These are phyloP conservation scores for Perithous albicinctus DNA, from an alignment of 2,888 invertebrate genomes.

Conservation along the genomic window DNA sequence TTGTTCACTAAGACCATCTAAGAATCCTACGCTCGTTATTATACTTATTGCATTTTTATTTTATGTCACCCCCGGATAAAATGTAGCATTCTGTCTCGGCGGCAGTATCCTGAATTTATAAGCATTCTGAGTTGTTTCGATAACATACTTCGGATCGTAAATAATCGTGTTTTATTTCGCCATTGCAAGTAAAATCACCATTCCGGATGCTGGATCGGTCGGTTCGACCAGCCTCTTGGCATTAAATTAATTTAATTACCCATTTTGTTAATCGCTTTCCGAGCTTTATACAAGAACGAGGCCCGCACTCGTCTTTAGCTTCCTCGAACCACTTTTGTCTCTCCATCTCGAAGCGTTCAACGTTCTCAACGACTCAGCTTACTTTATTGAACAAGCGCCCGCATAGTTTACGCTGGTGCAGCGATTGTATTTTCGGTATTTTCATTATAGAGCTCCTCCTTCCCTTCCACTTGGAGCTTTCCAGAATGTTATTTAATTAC, in stretches of 20 bases:
- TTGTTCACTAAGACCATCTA: neutral
- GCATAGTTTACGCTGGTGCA: constrained; percentile 9
- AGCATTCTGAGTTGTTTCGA: constrained; percentile 48
- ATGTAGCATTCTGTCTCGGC: neutral
- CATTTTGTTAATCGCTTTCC: constrained; percentile 62
- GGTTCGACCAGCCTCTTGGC: constrained; percentile 18
- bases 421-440: constrained; percentile 41
- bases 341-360: neutral
- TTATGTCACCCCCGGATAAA: constrained; percentile 27
- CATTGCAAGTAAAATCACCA: constrained; percentile 40
- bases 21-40: neutral
- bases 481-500: constrained; percentile 13
- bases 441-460: constrained; percentile 1
- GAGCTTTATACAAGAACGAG: constrained; percentile 19
- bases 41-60: constrained; percentile 4
- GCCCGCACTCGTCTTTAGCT: constrained; percentile 17
- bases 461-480: neutral
- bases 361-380: neutral
- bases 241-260: constrained; percentile 62
- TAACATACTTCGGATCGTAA: constrained; percentile 58
- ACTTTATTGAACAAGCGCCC: constrained; percentile 10
- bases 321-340: constrained; percentile 12
- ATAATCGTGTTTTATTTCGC: constrained; percentile 55
- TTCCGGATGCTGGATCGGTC: constrained; percentile 7
- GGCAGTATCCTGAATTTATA: constrained; percentile 21